A percentile compares a stretch with the other conserved stretches of the same genome.
These are phyloP conservation scores for Ennomos fuscantarius DNA, from an alignment of 2,888 invertebrate genomes.

Conservation along the genomic window DNA sequence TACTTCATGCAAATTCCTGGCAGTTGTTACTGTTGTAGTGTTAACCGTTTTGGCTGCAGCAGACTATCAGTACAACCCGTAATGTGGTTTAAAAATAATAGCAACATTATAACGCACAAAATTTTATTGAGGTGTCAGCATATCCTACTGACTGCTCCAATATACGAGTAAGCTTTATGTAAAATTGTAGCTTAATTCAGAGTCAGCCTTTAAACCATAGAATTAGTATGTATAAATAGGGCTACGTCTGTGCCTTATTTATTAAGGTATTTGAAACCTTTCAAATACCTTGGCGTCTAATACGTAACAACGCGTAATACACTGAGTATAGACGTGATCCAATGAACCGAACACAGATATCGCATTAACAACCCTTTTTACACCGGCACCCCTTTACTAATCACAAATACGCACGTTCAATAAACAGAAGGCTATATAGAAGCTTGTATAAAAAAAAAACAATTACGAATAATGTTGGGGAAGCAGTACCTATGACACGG, in stretches of 20 bases:
- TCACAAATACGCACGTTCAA: constrained; percentile 15
- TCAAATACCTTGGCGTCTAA: neutral
- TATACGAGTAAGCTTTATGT: no score
- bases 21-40: constrained; percentile 2
- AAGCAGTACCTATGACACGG: constrained; percentile 3
- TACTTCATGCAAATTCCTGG: constrained; percentile 15
- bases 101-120: no score
- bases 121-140: no score
- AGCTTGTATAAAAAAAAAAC: neutral
- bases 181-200: no score
- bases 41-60: neutral
- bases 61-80: neutral
- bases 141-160: no score
- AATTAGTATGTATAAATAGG: no score
- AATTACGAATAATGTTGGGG: neutral
- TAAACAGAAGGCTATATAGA: neutral
- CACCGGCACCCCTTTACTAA: constrained; percentile 23
- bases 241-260: no score
- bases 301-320: constrained; percentile 1
- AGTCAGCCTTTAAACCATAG: no score
- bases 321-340: constrained; percentile 35
- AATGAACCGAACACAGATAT: constrained; percentile 37
- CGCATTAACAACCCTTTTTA: constrained; percentile 40
- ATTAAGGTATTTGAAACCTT: no score
- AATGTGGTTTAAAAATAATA: constrained; percentile 34